A percentile compares a stretch with the other conserved stretches of the same genome.
Evolutionary conservation across 2,113 vertebrate genomes (phyloP).

Genomic region (Cebus imitator): DNA sequence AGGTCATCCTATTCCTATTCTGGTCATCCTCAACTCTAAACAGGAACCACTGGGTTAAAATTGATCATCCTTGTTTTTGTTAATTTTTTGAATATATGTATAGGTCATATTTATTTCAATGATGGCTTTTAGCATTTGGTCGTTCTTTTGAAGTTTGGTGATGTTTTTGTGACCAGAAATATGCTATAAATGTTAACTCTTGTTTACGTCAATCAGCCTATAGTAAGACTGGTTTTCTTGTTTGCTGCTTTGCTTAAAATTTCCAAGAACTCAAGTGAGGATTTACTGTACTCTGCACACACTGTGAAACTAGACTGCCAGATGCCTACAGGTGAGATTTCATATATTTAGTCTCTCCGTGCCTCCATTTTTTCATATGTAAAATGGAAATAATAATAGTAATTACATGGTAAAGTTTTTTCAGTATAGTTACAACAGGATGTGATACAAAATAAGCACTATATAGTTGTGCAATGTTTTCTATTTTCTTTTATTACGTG

Average conservation of each 20-base stretch:
- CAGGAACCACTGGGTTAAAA: background rate
- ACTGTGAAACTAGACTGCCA: rapidly evolving
- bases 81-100: background rate
- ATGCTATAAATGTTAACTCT: background rate
- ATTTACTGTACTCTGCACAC: background rate
- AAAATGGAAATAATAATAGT: background rate
- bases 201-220: background rate
- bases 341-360: background rate
- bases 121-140: background rate
- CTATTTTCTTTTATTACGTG: background rate
- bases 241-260: background rate
- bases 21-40: background rate
- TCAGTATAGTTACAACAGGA: background rate
- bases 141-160: background rate
- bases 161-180: background rate
- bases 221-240: background rate
- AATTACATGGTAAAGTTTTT: background rate
- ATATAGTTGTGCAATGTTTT: background rate
- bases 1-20: background rate
- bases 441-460: background rate
- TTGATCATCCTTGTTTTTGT: background rate
- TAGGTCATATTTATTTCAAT: background rate
- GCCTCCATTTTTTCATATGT: background rate
- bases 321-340: background rate
- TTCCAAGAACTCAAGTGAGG: background rate